phyloP scores from a whole-genome alignment of 2,888 invertebrate species.

The Stenichneumon culpator region DNA sequence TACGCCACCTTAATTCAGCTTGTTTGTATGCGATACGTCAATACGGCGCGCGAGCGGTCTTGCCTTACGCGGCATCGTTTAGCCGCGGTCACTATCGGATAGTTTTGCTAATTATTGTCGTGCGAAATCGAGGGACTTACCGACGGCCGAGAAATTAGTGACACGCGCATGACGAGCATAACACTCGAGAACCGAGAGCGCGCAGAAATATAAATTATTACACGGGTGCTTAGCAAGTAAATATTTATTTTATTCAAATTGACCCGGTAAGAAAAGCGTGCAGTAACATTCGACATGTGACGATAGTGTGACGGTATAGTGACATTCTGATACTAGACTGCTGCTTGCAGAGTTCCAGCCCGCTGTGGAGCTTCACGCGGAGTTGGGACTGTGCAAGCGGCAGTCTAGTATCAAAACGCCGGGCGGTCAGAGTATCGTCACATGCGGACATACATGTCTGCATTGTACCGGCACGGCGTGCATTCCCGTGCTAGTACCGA shows the following conservation, averaged over 20 bases:
- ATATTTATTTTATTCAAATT: neutral
- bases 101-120: neutral
- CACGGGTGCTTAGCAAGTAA: neutral
- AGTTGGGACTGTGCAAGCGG: no score
- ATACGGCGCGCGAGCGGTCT: neutral
- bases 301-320: no score
- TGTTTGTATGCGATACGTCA: neutral
- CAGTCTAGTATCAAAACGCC: no score
- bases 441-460: no score
- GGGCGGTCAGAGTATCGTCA: no score
- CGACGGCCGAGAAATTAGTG: neutral
- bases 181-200: neutral
- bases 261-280: no score
- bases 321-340: no score
- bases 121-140: neutral
- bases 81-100: neutral
- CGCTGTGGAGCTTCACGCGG: no score
- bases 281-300: no score
- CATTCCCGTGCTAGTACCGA: no score
- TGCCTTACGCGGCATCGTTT: neutral
- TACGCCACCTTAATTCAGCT: conserved; percentile 8
- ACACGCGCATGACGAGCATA: neutral
- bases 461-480: no score
- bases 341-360: no score
- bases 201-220: neutral